phyloP scores from a whole-genome alignment of 2,888 invertebrate genomes.

The Conomelus anceps region DNA sequence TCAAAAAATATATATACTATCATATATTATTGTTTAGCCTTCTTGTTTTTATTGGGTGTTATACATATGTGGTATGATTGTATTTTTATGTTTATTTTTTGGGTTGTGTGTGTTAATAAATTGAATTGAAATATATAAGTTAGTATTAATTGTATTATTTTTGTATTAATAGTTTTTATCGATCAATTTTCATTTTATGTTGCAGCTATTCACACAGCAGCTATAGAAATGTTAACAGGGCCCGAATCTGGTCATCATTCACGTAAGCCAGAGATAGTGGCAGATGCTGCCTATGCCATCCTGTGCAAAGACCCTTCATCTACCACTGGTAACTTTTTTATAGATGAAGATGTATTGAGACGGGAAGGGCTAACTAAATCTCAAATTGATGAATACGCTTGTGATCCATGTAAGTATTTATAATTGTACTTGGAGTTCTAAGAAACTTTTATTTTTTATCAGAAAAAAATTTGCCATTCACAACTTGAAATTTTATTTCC shows the following conservation, averaged over 20 bases:
- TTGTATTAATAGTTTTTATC: conserved; percentile 12
- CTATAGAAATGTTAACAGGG: conserved; percentile 79
- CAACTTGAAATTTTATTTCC: no score
- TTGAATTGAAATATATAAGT: background rate
- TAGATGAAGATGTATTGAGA: conserved; percentile 82
- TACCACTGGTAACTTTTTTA: conserved; percentile 77
- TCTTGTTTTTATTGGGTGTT: no score
- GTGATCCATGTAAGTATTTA: conserved; percentile 58
- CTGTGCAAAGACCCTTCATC: conserved; percentile 67
- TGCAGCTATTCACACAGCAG: conserved; percentile 84
- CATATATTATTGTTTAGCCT: no score
- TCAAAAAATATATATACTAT: background rate
- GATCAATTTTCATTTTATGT: background rate
- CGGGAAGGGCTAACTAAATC: conserved; percentile 61
- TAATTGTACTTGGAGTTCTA: background rate
- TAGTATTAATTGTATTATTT: conserved; percentile 17
- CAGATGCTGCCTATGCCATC: conserved; percentile 83
- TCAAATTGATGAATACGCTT: conserved; percentile 69
- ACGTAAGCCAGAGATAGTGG: conserved; percentile 76
- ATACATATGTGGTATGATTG: no score
- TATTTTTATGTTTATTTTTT: no score
- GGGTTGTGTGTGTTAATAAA: no score
- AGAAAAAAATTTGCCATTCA: background rate
- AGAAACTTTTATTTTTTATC: background rate
- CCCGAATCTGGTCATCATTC: conserved; percentile 55